Conservation (phyloP, 2,888 invertebrate species). For the Rhaphigaster nebulosa region DNA sequence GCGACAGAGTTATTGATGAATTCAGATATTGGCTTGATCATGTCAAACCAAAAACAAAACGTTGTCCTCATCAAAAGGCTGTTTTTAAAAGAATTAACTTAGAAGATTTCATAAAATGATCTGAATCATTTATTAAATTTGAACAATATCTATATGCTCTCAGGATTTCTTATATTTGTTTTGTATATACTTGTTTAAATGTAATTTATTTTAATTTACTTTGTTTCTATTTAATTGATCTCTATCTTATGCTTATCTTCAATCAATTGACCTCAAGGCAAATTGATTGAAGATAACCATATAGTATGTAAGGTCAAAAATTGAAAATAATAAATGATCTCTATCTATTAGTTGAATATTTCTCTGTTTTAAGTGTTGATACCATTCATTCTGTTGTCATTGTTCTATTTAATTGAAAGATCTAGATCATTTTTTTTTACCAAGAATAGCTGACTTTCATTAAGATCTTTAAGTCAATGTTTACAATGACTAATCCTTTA, state of each 20-base stretch:
- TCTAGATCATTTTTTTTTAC: not conserved
- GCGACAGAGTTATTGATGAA: slow-evolving; percentile 51
- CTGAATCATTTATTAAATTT: not conserved
- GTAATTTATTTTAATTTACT: slow-evolving; percentile 18
- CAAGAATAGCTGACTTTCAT: not conserved
- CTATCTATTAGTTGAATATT: not conserved
- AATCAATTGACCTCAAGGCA: no score
- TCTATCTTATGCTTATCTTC: no score
- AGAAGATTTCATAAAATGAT: slow-evolving; percentile 36
- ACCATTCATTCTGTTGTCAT: not conserved
- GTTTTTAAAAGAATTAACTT: slow-evolving; percentile 54
- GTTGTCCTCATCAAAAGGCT: slow-evolving; percentile 60
- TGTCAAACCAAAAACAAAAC: slow-evolving; percentile 27
- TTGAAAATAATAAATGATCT: not conserved
- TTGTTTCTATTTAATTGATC: not conserved
- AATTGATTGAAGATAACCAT: no score
- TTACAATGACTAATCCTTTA: no score
- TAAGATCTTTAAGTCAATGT: no score
- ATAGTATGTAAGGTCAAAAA: no score
- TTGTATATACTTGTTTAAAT: not conserved
- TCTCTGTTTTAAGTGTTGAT: not conserved
- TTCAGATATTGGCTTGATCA: slow-evolving; percentile 59
- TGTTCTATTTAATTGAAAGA: not conserved
- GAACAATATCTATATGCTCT: not conserved
- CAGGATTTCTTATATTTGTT: slow-evolving; percentile 9